Evolutionary conservation across 92 coral and sea anemone genomes (phyloP).

Genomic region (Umimayanthus kanabou): DNA sequence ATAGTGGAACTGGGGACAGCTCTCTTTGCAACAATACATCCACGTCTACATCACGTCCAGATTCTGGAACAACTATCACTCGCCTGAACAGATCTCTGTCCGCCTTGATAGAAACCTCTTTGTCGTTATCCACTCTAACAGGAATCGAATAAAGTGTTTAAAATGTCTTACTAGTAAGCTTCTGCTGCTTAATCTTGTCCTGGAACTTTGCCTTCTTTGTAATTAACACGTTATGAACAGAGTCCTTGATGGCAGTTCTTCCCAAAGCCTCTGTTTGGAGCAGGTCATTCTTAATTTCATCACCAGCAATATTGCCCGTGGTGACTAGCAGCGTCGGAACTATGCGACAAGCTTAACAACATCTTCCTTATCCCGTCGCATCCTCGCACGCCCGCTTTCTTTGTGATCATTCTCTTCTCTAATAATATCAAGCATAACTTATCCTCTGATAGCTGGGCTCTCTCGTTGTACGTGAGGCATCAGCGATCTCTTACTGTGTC

Average conservation of each 20-base stretch:
- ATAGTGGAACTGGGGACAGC: conserved; percentile 40
- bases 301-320: conserved; percentile 55
- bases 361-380: conserved; percentile 59
- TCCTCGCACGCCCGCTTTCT: conserved; percentile 49
- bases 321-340: conserved; percentile 52
- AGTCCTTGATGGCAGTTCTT: conserved; percentile 31
- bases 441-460: conserved; percentile 56
- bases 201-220: conserved; percentile 59
- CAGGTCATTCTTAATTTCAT: conserved; percentile 53
- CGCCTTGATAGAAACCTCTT: conserved; percentile 57
- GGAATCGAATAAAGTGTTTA: conserved; percentile 60
- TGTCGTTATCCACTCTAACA: conserved; percentile 59
- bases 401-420: conserved; percentile 50
- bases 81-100: conserved; percentile 50
- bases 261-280: conserved; percentile 53
- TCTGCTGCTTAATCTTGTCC: conserved; percentile 57
- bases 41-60: conserved; percentile 43
- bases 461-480: conserved; percentile 65
- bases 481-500: conserved; percentile 75
- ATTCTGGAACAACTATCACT: conserved; percentile 37
- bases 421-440: conserved; percentile 55
- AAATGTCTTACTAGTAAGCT: conserved; percentile 53
- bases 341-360: conserved; percentile 43
- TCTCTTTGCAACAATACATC: conserved; percentile 16
- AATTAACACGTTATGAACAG: conserved; percentile 50